These are phyloP conservation scores for Trissolcus japonicus DNA, from an alignment of 2,888 invertebrate species.

Conservation along the genomic window DNA sequence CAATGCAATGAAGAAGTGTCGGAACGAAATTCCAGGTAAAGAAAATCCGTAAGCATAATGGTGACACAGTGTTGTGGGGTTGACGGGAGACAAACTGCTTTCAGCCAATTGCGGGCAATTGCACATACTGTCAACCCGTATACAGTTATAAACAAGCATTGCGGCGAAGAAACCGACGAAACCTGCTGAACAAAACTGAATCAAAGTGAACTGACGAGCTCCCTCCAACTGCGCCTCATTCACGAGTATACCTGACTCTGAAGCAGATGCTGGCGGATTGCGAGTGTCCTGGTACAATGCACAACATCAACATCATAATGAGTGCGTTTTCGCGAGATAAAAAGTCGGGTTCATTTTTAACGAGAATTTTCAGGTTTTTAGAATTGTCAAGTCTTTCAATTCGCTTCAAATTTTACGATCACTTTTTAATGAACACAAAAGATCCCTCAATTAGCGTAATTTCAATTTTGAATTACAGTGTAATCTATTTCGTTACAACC, in stretches of 20 bases:
- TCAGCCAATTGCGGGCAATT: conserved; percentile 36
- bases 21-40: conserved; percentile 16
- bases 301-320: conserved; percentile 6
- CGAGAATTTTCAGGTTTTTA: too few species aligned
- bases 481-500: too few species aligned
- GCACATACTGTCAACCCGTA: conserved; percentile 40
- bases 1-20: not conserved
- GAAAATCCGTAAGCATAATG: conserved; percentile 19
- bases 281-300: conserved; percentile 13
- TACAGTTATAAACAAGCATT: conserved; percentile 39
- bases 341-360: too few species aligned
- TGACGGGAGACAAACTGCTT: conserved; percentile 4
- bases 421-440: too few species aligned
- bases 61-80: conserved; percentile 22
- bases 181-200: conserved; percentile 38
- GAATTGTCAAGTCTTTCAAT: too few species aligned
- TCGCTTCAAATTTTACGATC: too few species aligned
- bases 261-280: conserved; percentile 16
- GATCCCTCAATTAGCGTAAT: too few species aligned
- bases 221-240: conserved; percentile 5
- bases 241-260: conserved; percentile 30
- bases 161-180: conserved; percentile 37
- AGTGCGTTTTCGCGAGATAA: too few species aligned
- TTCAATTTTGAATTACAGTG: too few species aligned
- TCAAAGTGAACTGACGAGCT: conserved; percentile 41